Evolutionary conservation across 2,113 vertebrate genomes (phyloP).

Genomic region (Craseonycteris thonglongyai): DNA sequence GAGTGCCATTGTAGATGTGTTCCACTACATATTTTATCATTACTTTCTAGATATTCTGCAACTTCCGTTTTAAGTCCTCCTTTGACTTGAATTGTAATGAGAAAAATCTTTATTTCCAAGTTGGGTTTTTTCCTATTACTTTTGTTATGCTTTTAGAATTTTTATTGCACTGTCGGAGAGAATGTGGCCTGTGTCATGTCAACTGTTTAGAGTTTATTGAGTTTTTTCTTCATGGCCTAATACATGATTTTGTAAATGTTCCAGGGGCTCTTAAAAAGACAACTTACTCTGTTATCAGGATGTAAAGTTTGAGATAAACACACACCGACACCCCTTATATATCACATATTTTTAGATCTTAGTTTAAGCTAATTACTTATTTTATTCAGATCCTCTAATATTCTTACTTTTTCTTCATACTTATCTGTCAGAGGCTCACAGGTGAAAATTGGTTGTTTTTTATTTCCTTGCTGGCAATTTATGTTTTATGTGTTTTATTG

Average conservation of each 20-base stretch:
- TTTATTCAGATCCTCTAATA: not conserved
- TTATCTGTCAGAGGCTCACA: not conserved
- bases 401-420: not conserved
- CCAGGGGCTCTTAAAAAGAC: constrained; percentile 9
- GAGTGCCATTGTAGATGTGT: too few species aligned
- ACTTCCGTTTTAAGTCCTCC: not conserved
- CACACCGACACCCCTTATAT: not conserved
- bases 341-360: not conserved
- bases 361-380: not conserved
- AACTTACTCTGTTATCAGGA: not conserved
- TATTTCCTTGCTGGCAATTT: not conserved
- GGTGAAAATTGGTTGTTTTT: not conserved
- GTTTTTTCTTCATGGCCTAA: not conserved
- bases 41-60: not conserved
- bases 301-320: not conserved
- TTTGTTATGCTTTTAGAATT: not conserved
- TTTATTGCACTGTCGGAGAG: not conserved
- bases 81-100: not conserved
- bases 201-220: constrained; percentile 14
- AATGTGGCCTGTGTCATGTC: constrained; percentile 13
- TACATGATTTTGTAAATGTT: not conserved
- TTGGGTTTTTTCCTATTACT: not conserved
- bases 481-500: not conserved
- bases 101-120: not conserved
- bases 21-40: too few species aligned